Evolutionary conservation across 1,140 invertebrate species (phyloP).

Genomic region (Charaxes varanes): DNA sequence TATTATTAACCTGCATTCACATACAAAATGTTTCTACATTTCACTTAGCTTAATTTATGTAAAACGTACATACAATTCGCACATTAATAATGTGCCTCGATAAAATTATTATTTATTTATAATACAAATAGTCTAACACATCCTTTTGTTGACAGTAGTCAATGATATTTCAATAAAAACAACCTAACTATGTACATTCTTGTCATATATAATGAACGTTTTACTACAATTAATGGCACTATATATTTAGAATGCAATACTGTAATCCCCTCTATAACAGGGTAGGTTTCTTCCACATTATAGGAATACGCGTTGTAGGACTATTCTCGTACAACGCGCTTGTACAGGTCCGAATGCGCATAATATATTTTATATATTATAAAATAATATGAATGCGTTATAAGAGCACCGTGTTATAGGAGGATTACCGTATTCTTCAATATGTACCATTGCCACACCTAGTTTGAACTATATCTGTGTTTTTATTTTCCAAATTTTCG

Average conservation of each 20-base stretch:
- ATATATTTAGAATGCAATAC: constrained; percentile 53
- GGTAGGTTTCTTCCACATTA: too few relatives aligned
- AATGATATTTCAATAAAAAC: constrained; percentile 56
- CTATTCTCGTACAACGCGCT: too few relatives aligned
- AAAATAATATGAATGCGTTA: too few relatives aligned
- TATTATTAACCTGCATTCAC: constrained; percentile 20
- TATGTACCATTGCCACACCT: constrained; percentile 2
- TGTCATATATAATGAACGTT: constrained; percentile 38
- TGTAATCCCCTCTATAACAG: too few relatives aligned
- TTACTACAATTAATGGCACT: constrained; percentile 56
- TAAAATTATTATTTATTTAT: constrained; percentile 41
- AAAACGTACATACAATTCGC: constrained; percentile 11
- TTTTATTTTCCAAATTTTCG: too few relatives aligned
- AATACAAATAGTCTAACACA: constrained; percentile 55
- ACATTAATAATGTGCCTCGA: constrained; percentile 21
- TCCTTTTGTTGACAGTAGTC: constrained; percentile 36
- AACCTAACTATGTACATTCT: constrained; percentile 58
- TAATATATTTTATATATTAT: constrained; percentile 1
- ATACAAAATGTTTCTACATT: constrained; percentile 21
- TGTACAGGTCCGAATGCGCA: too few relatives aligned
- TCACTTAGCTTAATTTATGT: constrained; percentile 15
- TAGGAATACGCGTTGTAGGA: too few relatives aligned
- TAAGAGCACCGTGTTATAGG: background rate
- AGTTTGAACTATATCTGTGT: background rate
- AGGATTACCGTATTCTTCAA: too few relatives aligned